phyloP scores from a whole-genome alignment of 2,888 invertebrate genomes.

The Danaus chrysippus region DNA sequence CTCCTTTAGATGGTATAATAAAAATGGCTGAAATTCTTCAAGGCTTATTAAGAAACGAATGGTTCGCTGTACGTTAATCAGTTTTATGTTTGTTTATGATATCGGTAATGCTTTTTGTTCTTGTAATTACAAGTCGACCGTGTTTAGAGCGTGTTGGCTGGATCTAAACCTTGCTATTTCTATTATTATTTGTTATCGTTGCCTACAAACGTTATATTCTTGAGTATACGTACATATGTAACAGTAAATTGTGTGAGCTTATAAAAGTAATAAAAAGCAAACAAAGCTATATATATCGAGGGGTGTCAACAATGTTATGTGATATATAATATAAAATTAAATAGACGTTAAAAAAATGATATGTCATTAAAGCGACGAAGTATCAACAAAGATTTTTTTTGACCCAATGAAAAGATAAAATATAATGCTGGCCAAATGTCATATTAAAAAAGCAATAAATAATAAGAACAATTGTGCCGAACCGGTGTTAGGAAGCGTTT shows the following conservation, averaged over 20 bases:
- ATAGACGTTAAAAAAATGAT: neutral
- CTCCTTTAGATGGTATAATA: constrained; percentile 44
- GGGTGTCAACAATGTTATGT: constrained; percentile 6
- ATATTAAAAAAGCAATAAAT: constrained; percentile 30
- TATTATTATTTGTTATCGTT: no score
- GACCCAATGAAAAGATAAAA: constrained; percentile 14
- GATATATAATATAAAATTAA: constrained; percentile 3
- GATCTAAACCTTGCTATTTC: no score
- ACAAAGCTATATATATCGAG: neutral
- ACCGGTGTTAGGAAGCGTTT: constrained; percentile 31
- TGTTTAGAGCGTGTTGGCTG: no score
- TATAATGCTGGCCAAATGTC: constrained; percentile 27
- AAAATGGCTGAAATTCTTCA: constrained; percentile 70
- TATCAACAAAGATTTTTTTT: constrained; percentile 8
- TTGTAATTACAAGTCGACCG: neutral
- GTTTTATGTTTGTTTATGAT: constrained; percentile 11
- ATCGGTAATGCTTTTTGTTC: neutral
- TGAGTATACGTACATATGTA: neutral
- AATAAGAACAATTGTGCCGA: constrained; percentile 30
- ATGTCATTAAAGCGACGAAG: constrained; percentile 1
- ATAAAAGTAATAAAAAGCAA: neutral
- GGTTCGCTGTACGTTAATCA: constrained; percentile 8
- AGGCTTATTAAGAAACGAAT: constrained; percentile 70
- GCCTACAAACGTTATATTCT: no score
- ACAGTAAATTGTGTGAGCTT: neutral